Evolutionary conservation across 2,888 invertebrate genomes (phyloP), one percentile per base, ranked within the genome.

Genomic region (Hemicrepidius hirtus): DNA sequence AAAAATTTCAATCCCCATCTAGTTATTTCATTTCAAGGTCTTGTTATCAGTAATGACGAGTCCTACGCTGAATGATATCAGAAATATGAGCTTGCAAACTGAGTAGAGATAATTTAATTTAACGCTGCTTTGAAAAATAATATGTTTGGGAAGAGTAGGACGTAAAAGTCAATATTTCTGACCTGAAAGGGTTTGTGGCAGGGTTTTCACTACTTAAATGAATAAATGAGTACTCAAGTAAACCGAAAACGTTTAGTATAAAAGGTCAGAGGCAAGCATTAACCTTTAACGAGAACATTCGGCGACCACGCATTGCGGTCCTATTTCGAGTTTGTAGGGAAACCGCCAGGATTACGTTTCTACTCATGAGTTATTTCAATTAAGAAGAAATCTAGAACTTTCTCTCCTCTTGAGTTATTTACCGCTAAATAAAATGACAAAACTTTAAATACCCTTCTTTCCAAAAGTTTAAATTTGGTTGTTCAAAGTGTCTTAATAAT

Each of bases 281-380:
- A 60, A 60, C 60, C 40, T 60, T 60, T 60, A 60, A 60, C 44
- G 60, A 60, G 60, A 60, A 44, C 44, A 60, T 60, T 60, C 44
- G 44, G 60, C 41, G 44, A 60, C 60, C 60, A 60, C 60, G 44
- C 40, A 60, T 21, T 44, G 60, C 24, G 60, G 60, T 24, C 44
- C 60, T 16, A 44, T 60, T 57, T 60, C 60, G 24, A 60, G 24
- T 60, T 60, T 28, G 44, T 44, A 60, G 60, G 60, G 60, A 44
- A 60, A 44, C 41, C 60, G 37, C 57, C 57, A 37, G 57, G 57
- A 57, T 57, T 57, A 57, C 57, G 57, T 37, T 32, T 32, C 37
- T 16, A 37, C 57, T 35, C 57, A 37, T 24, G 57, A 37, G 37
- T 57, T 57, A 57, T 57, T 37, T 57, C 57, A 57, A 57, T 57